Conservation (phyloP, 1,140 invertebrate genomes). For the Geopemphigus sp. region DNA sequence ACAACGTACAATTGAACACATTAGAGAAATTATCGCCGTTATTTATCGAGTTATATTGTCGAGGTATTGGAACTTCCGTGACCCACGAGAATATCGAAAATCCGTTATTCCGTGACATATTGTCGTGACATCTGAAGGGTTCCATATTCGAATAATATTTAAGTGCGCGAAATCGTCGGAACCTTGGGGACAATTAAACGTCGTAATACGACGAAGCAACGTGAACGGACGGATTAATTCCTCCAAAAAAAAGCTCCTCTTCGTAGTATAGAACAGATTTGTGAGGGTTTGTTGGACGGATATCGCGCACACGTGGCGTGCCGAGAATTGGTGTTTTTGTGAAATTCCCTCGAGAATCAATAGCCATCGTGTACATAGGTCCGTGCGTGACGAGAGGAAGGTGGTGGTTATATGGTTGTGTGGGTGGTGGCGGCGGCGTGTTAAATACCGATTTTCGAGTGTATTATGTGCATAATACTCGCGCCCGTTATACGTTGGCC, state of each 20-base stretch:
- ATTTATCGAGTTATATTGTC: constrained; percentile 6
- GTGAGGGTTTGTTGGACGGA: neutral
- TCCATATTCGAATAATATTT: neutral
- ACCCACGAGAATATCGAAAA: neutral
- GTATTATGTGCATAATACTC: neutral
- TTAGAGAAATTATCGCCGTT: neutral
- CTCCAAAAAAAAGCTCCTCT: too few species aligned
- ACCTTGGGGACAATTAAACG: too few species aligned
- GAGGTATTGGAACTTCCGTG: neutral
- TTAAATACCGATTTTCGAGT: constrained; percentile 47
- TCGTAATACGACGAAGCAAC: too few species aligned
- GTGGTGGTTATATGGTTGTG: neutral
- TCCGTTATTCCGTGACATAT: neutral
- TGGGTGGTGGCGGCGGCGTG: neutral
- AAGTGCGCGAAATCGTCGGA: constrained; percentile 3
- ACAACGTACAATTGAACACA: constrained; percentile 16
- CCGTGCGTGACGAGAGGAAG: neutral
- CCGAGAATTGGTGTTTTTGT: neutral
- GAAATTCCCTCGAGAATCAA: neutral
- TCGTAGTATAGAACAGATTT: too few species aligned
- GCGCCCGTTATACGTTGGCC: neutral
- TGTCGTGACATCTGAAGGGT: neutral
- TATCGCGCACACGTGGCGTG: neutral
- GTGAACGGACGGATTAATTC: too few species aligned
- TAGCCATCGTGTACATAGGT: neutral